Evolutionary conservation across 2,113 vertebrate genomes (phyloP), one percentile per base, ranked within the genome.

Genomic region (Pelobates fuscus): DNA sequence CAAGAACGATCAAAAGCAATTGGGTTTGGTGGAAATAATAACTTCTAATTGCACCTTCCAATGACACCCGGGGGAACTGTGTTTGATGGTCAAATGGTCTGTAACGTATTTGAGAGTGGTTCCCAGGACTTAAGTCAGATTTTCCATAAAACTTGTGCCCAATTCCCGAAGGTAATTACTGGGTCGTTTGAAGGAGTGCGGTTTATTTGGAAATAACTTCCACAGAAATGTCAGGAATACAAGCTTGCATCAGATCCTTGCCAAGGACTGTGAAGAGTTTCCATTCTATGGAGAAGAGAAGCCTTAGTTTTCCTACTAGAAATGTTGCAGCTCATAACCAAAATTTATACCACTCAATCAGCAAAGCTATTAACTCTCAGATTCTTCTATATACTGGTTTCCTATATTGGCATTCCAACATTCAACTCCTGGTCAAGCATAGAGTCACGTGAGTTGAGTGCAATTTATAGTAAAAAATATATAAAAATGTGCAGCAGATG

Each of bases 121-220:
- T 77, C 73, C 73, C 73, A 77, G 65, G 73, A 64, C 73, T 68
- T 68, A 77, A 68, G 64, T 77, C 73, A 77, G 73, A 77, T 77
- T 77, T 77, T 77, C 73, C 73, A 77, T 67, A 68, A 77, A 67
- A 68, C 73, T 77, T 77, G 64, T 68, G 65, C 57, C 65, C 26
- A 54, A 77, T 77, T 77, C 73, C 73, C 73, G 27, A 77, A 77
- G 73, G 73, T 77, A 77, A 77, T 77, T 77, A 68, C 63, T 43
- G 60, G 65, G 44, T 61, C 63, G 61, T 77, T 77, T 77, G 65
- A 75, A 75, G 72, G 54, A 75, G 63, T 77, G 73, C 17, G 73
- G 73, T 77, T 77, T 77, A 77, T 77, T 68, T 77, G 73, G 73
- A 77, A 77, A 77, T 68, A 77, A 77, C 73, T 67, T 77, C 73